Conservation (phyloP, 2,888 invertebrate species). For the Drosophila mayaguana region DNA sequence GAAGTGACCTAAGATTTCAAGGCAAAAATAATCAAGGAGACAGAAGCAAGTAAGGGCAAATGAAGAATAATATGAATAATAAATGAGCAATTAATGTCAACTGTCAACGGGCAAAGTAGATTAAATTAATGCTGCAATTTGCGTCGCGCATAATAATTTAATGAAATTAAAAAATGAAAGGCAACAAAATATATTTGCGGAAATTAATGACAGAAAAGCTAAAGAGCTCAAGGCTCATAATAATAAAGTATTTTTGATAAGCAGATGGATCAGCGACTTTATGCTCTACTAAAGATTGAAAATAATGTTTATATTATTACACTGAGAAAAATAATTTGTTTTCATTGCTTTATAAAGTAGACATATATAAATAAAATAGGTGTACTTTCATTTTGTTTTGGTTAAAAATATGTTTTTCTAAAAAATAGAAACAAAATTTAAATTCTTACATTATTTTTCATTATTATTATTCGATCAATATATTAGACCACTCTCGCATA, state of each 20-base stretch:
- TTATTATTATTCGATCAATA: background rate
- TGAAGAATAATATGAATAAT: background rate
- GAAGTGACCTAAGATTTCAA: background rate
- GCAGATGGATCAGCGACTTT: background rate
- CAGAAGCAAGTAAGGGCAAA: background rate
- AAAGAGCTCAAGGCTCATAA: background rate
- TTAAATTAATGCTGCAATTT: background rate
- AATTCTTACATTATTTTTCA: no score
- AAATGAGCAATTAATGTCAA: background rate
- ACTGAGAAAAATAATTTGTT: no score
- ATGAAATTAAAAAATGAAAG: background rate
- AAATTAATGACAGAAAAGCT: background rate
- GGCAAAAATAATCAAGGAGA: background rate
- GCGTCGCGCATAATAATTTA: background rate
- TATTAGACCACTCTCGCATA: background rate
- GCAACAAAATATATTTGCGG: background rate
- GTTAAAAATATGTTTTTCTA: no score
- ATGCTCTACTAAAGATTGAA: background rate
- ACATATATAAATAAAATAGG: no score
- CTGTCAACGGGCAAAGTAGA: background rate
- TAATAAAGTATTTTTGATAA: background rate
- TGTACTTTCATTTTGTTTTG: no score
- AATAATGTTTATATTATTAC: background rate
- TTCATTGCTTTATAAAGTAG: no score
- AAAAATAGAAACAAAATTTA: no score